Conservation (phyloP, 1,140 invertebrate genomes). For the Drosophila repleta region DNA sequence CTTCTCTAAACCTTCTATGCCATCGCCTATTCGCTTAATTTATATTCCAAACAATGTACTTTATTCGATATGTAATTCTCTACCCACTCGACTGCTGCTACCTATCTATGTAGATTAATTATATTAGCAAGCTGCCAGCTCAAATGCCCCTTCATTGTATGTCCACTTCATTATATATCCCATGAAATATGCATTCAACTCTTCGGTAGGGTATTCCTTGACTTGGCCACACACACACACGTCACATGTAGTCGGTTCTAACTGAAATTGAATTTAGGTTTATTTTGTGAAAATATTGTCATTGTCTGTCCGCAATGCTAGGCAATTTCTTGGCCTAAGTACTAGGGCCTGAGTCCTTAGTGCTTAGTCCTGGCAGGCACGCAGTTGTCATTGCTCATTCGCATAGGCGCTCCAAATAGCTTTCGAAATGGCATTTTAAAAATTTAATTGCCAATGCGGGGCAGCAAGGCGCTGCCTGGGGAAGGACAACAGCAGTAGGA, state of each 20-base stretch:
- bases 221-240: background rate
- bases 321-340: slow-evolving; percentile 11
- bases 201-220: background rate
- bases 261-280: slow-evolving; percentile 68
- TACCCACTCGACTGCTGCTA: too few species aligned
- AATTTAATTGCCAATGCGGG: slow-evolving; percentile 67
- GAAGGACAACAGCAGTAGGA: too few species aligned
- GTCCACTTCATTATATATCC: background rate
- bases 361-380: slow-evolving; percentile 11
- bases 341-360: background rate
- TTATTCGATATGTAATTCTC: too few species aligned
- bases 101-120: too few species aligned
- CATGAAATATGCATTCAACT: background rate
- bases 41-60: too few species aligned
- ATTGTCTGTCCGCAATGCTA: slow-evolving; percentile 21
- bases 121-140: too few species aligned
- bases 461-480: background rate
- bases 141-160: background rate
- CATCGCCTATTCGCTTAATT: too few species aligned
- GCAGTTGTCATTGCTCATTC: slow-evolving; percentile 62
- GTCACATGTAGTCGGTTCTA: slow-evolving; percentile 25
- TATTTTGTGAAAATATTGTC: slow-evolving; percentile 55
- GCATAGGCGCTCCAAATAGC: slow-evolving; percentile 50
- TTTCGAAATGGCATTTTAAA: slow-evolving; percentile 75
- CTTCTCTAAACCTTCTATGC: too few species aligned